phyloP scores from a whole-genome alignment of 2,113 vertebrate genomes.

The Hipposideros armiger region DNA sequence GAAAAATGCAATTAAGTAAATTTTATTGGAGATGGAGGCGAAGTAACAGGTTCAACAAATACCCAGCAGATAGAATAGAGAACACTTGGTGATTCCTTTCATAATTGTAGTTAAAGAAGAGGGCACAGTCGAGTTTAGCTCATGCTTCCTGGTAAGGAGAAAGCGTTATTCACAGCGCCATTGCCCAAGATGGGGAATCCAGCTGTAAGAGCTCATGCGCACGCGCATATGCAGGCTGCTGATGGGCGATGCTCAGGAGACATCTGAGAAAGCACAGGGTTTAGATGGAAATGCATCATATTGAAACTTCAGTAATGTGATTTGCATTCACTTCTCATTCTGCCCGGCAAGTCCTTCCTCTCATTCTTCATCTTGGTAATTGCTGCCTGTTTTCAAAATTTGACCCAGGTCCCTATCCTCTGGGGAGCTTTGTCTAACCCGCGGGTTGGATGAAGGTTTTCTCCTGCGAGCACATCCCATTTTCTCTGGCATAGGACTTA shows the following conservation, averaged over 20 bases:
- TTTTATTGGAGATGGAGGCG: neutral
- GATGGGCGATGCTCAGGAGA: neutral
- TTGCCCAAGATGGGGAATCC: neutral
- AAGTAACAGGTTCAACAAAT: neutral
- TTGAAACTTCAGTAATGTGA: neutral
- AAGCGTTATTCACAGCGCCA: neutral
- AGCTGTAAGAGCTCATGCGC: neutral
- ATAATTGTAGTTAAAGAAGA: neutral
- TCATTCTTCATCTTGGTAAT: constrained; percentile 69
- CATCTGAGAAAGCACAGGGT: constrained; percentile 49
- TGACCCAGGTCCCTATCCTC: neutral
- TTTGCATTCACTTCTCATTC: constrained; percentile 53
- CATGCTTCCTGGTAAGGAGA: neutral
- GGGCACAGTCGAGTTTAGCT: neutral
- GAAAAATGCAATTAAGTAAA: neutral
- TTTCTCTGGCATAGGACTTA: constrained; percentile 5
- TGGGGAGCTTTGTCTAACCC: constrained; percentile 16
- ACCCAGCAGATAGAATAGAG: neutral
- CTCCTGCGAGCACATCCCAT: neutral
- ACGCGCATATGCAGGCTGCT: neutral
- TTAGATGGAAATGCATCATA: constrained; percentile 47
- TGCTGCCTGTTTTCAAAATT: constrained; percentile 53
- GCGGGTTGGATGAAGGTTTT: neutral
- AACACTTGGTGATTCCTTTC: neutral
- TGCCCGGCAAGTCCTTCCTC: constrained; percentile 60